Base-by-base conservation (phyloP, 1,140 invertebrate species). In the Belonocnema kinseyi region DNA sequence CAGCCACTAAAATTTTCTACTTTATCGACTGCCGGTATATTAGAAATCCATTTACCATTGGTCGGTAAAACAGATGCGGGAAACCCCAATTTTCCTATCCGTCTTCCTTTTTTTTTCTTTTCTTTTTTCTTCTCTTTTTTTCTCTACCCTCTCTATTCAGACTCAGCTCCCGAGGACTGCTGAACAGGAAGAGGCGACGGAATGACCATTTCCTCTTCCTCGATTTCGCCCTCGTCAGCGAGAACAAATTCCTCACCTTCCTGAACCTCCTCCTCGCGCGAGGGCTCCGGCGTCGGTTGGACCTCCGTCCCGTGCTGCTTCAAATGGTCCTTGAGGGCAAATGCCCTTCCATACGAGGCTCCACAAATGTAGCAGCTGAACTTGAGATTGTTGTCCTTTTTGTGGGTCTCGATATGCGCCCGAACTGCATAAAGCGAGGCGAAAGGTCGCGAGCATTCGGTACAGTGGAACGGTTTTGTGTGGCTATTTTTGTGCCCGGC, bases 401-500 rank as follows among this genome's bases (percentile, higher is more conserved):
- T 92, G 82, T 96, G 95, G 0, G 94, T 94, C 78, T 94, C 92
- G 89, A 95, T 95, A 81, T 96, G 95, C 1, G 93, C 91, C 33
- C 94, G 93, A 0, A 95, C 95, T 0, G 95, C 94, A 80, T 96
- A 96, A 2, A 96, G 84, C 0, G 95, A 95, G 1, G 95, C 93
- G 83, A 96, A 96, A 0, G 95, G 95, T 72, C 95, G 91, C 52
- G 82, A 90, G 86, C 95, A 96, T 75, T 94, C 93, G 13, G 92
- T 93, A 78, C 95, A 96, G 2, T 93, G 92, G 80, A 95, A 96
- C 0, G 95, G 95, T 86, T 96, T 96, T 0, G 94, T 96, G 79
- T 96, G 95, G 19, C 94, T 95, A 81, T 96, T 96, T 85, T 94
- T 95, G 81, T 96, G 95, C 0, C 94, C 95, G 3, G 94, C 94